Evolutionary conservation across 2,888 invertebrate genomes (phyloP).

Genomic region (Dysmachus trigonus): DNA sequence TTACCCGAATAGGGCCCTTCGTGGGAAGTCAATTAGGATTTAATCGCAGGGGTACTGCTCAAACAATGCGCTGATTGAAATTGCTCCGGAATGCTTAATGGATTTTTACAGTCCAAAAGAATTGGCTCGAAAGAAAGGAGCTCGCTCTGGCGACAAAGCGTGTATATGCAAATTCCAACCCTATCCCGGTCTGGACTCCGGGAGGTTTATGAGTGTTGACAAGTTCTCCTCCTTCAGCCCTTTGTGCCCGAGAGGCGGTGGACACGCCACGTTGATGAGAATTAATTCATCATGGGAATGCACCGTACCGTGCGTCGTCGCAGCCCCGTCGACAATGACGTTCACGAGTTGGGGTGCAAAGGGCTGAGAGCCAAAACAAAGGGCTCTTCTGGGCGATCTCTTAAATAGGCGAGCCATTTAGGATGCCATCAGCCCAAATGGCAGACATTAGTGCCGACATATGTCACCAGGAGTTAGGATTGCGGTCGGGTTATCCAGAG

Average conservation of each 20-base stretch:
- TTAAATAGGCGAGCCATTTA: neutral
- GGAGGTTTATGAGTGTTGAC: neutral
- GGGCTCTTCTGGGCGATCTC: neutral
- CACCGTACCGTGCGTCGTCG: too few species aligned
- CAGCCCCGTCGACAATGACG: neutral
- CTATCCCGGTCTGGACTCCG: neutral
- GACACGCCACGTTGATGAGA: neutral
- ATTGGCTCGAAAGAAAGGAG: neutral
- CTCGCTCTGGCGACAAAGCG: neutral
- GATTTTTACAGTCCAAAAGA: neutral
- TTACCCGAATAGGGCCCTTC: neutral
- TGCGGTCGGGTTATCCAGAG: constrained; percentile 40
- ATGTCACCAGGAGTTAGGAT: constrained; percentile 47
- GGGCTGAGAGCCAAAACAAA: neutral
- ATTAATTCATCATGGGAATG: constrained; percentile 17
- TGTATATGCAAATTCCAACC: neutral
- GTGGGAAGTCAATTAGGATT: neutral
- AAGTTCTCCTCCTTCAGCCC: neutral
- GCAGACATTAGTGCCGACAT: constrained; percentile 47
- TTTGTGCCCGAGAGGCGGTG: neutral
- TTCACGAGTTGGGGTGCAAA: neutral
- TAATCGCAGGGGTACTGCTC: neutral
- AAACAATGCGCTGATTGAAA: neutral
- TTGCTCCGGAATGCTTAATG: neutral
- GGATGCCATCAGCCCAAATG: constrained; percentile 46